Evolutionary conservation across 2,888 invertebrate species (phyloP).

Genomic region (Mellilla xanthometata): DNA sequence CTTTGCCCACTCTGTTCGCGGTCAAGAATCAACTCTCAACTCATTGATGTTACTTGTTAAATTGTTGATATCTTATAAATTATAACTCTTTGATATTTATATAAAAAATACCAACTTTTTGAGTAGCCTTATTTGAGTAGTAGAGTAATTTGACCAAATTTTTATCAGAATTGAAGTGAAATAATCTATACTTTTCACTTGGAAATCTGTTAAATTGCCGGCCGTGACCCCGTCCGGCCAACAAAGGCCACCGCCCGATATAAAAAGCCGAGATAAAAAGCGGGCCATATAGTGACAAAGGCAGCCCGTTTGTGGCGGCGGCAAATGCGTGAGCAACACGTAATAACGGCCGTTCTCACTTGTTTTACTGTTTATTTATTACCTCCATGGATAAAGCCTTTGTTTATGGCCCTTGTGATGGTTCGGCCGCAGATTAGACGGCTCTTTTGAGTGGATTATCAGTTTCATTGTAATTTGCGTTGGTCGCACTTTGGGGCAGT

Average conservation of each 20-base stretch:
- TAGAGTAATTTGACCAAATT: too few relatives aligned
- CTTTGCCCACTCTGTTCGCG: too few relatives aligned
- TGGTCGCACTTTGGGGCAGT: too few relatives aligned
- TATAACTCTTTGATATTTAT: too few relatives aligned
- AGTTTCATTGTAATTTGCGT: too few relatives aligned
- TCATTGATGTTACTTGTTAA: too few relatives aligned
- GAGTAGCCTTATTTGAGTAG: too few relatives aligned
- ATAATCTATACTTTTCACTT: slow-evolving; percentile 42
- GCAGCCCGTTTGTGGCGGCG: slow-evolving; percentile 31
- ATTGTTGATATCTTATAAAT: too few relatives aligned
- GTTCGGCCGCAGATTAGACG: too few relatives aligned
- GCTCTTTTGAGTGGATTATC: too few relatives aligned
- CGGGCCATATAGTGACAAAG: slow-evolving; percentile 36
- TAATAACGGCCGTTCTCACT: slow-evolving; percentile 36
- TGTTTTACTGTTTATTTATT: slow-evolving; percentile 34
- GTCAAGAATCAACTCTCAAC: too few relatives aligned
- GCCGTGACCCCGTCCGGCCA: slow-evolving; percentile 34
- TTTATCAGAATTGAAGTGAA: not conserved
- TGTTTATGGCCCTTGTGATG: slow-evolving; percentile 14
- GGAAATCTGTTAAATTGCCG: slow-evolving; percentile 54
- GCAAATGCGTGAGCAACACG: slow-evolving; percentile 44
- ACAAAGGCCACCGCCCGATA: slow-evolving; percentile 41
- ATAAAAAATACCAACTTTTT: too few relatives aligned
- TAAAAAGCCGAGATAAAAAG: slow-evolving; percentile 38
- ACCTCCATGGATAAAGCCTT: slow-evolving; percentile 27